Percentiles rank a stretch among this genome's conserved stretches.
These are phyloP conservation scores for Tympanuchus pallidicinctus DNA, from an alignment of 2,113 vertebrate species.

Conservation along the genomic window DNA sequence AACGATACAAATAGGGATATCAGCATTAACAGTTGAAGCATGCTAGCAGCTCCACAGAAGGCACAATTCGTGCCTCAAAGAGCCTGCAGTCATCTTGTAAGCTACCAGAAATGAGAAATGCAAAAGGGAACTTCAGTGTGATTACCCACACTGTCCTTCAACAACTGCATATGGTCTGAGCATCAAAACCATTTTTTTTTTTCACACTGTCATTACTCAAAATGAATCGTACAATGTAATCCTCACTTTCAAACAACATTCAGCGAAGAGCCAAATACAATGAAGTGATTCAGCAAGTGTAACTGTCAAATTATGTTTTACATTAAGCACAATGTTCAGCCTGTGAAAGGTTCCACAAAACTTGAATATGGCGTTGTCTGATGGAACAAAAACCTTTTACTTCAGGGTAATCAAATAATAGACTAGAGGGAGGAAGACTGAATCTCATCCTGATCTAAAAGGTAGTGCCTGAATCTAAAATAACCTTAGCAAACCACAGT, in stretches of 20 bases:
- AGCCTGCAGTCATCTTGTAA: background rate
- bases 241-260: background rate
- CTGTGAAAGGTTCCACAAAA: background rate
- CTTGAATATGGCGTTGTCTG: background rate
- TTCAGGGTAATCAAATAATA: background rate
- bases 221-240: background rate
- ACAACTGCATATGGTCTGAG: background rate
- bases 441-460: background rate
- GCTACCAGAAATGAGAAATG: background rate
- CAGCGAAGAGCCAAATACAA: background rate
- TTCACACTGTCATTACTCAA: background rate
- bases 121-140: background rate
- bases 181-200: background rate
- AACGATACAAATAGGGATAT: background rate
- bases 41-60: background rate
- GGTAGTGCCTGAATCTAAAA: background rate
- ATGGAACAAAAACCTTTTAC: background rate
- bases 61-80: background rate
- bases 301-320: background rate
- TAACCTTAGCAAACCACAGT: background rate
- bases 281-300: background rate
- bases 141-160: background rate
- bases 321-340: background rate
- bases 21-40: background rate
- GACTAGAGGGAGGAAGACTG: background rate